Percentiles rank a stretch among this genome's conserved stretches.
Conservation (phyloP, 2,113 vertebrate genomes). For the Pollimyrus isidori region DNA sequence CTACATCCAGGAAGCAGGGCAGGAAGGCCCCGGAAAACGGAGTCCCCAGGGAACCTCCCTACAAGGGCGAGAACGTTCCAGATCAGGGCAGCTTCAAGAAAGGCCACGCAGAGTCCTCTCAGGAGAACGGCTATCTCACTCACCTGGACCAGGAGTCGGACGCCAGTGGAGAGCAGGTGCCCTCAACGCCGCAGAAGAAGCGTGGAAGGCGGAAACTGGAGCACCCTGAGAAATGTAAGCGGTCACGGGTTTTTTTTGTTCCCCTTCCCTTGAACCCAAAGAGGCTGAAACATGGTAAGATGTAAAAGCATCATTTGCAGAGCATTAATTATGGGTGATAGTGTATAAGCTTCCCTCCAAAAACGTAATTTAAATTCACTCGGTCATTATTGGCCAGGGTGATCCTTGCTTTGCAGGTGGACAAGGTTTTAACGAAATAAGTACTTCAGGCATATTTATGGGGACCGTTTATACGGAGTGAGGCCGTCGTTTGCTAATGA, state of each 20-base stretch:
- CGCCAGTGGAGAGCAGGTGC: conserved; percentile 68
- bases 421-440: not conserved
- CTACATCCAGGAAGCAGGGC: conserved; percentile 55
- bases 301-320: not conserved
- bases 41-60: conserved; percentile 40
- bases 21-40: conserved; percentile 67
- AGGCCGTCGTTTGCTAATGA: not conserved
- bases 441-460: not conserved
- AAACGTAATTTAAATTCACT: not conserved
- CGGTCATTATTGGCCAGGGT: not conserved
- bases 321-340: not conserved
- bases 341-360: not conserved
- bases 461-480: not conserved
- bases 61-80: conserved; percentile 45
- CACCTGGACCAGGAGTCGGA: conserved; percentile 63
- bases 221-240: conserved; percentile 73
- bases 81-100: conserved; percentile 31
- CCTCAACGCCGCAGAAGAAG: conserved; percentile 60
- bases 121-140: conserved; percentile 75
- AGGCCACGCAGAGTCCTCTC: conserved; percentile 56
- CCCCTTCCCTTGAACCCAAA: not conserved
- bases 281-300: not conserved
- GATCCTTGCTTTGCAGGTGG: not conserved
- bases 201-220: conserved; percentile 78
- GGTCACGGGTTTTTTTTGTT: conserved; percentile 4